Base-by-base conservation (phyloP, 2,113 vertebrate species). In the Eolophus roseicapilla region DNA sequence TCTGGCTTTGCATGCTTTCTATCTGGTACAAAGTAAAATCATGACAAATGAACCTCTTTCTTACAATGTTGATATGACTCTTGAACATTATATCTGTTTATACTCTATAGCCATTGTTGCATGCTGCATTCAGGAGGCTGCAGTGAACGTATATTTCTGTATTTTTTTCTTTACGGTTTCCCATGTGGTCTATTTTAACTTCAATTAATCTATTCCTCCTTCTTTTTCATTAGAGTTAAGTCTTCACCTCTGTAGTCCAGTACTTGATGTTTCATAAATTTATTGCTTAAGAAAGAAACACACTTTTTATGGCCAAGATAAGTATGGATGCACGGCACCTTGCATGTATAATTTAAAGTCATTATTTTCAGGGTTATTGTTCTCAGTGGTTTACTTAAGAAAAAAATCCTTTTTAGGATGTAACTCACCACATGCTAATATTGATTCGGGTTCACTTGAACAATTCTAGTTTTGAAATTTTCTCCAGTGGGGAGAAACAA, bases 291-390 rank as follows among this genome's bases (percentile, higher is more conserved):
- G 74, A 91, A 77, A 96, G 23, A 75, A 93, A 83, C 19, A 35
- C 75, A 62, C 18, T 94, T 95, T 80, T 79, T 94, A 93, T 93
- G 64, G 68, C 47, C 73, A 95, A 86, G 90, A 86, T 85, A 97
- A 28, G 20, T 88, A 88, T 12, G 64, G 91, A 96, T 96, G 95
- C 88, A 88, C 62, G 41, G 31, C n/a, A 94, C 24, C 63, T 87
- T 96, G 91, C 93, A 97, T 91, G 95, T 37, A 50, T 81, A 86
- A 53, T 93, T 81, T 91, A 78, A 92, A 95, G 49, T 92, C 3
- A 87, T 84, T 91, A 35, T 93, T 94, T 97, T 97, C 96, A 93
- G 67, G n/a, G 16, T 91, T 93, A 91, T 68, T 3, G 2, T 75
- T 75, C 55, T 85, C 75, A 85, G 8, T 8, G 3, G 70, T 87